phyloP scores from a whole-genome alignment of 2,797 vertebrate species.

The Onychomys torridus region DNA sequence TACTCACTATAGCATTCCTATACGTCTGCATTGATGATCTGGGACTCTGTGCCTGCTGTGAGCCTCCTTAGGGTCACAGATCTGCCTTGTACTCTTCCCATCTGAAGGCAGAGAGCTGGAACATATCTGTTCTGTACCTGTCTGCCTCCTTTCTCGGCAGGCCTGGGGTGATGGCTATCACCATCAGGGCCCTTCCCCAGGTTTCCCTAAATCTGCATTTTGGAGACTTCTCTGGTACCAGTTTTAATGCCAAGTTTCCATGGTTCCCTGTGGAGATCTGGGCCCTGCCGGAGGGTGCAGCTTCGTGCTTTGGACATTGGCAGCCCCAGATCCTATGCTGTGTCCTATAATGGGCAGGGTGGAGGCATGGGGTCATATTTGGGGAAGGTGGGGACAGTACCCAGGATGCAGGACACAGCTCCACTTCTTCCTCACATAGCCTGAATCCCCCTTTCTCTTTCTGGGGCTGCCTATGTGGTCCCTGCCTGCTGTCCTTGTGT shows the following conservation, averaged over 20 bases:
- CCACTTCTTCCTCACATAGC: conserved; percentile 47
- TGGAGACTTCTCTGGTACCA: conserved; percentile 31
- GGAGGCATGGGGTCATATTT: not conserved
- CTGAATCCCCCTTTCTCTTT: not conserved
- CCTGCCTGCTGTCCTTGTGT: not conserved
- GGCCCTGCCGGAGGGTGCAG: not conserved
- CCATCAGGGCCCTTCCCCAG: not conserved
- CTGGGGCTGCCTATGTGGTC: not conserved
- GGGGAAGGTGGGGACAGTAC: not conserved
- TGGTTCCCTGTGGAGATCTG: conserved; percentile 42
- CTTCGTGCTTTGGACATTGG: conserved; percentile 27
- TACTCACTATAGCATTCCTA: fast-evolving
- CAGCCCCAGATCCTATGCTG: not conserved
- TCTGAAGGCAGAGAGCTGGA: not conserved
- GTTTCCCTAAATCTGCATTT: conserved; percentile 3
- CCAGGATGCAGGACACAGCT: conserved; percentile 83
- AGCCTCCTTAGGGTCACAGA: not conserved
- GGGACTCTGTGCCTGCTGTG: not conserved
- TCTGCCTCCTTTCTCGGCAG: conserved; percentile 36
- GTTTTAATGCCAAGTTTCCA: not conserved
- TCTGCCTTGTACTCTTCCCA: not conserved
- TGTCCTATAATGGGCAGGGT: not conserved
- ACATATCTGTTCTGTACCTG: not conserved
- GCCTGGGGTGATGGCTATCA: not conserved
- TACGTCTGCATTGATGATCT: not conserved